Evolutionary conservation across 2,888 invertebrate genomes (phyloP), one percentile per base, ranked within the genome.

Genomic region (Pseudococcus viburni): DNA sequence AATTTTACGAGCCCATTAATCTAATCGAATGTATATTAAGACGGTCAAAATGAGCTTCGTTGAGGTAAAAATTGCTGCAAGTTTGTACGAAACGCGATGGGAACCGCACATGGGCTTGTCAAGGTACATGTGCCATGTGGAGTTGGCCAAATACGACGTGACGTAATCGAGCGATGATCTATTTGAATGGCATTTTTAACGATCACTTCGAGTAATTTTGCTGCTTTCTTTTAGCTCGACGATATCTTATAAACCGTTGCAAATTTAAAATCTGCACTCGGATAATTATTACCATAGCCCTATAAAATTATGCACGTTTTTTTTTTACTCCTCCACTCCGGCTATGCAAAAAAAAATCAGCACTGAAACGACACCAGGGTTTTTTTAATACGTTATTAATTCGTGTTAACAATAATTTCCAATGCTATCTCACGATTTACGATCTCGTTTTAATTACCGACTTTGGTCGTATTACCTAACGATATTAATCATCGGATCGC

Each of bases 1-100:
- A 83, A 83, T 83, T 83, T 83, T 83, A 83, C 80, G 80, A 83
- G 19, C 80, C 19, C 46, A 83, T 83, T 83, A 83, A 83, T 83
- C 80, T 83, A 83, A 83, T 83, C 80, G 46, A n/a, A 83, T 83
- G 46, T 19, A 83, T 73, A 83, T 73, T 33, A 73, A 73, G 33
- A 6, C 8, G 22, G 22, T n/a, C 26, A 73, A 73, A 73, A 73
- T 33, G 33, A 33, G 26, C 33, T 73, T 17, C 73, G 33, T 73
- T 73, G 73, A 73, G 39, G 73, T 17, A 73, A 64, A 64, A 42
- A 9, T 9, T 42, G 9, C 64, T 33, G 15, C 39, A 33, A 73
- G 15, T 73, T 73, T 73, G 33, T 73, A 73, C 17, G 42, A 8
- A 42, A 73, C 4, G 15, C 73, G 33, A 33, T 73, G 73, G 17